phyloP scores from a whole-genome alignment of 2,797 vertebrate genomes.

The Parotocinclus haroldoi region DNA sequence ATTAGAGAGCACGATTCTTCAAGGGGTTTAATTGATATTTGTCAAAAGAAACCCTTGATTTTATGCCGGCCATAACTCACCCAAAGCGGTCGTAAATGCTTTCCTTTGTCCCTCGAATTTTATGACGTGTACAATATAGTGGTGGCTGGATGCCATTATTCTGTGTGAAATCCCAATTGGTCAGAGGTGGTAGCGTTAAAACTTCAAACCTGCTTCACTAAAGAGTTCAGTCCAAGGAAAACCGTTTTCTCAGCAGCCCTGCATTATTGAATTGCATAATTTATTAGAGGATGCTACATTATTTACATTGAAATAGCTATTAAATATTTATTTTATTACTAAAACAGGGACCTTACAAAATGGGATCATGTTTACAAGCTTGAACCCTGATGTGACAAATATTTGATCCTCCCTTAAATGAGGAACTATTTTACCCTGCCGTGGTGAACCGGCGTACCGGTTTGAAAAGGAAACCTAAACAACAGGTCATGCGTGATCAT shows the following conservation, averaged over 20 bases:
- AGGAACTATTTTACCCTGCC: not conserved
- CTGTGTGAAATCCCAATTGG: not conserved
- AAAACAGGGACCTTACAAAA: slow-evolving; percentile 6
- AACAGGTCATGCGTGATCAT: not conserved
- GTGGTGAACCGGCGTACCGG: not conserved
- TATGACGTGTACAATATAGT: not conserved
- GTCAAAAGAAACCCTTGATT: not conserved
- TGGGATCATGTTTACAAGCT: slow-evolving; percentile 2
- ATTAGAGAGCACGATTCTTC: not conserved
- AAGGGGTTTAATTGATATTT: slow-evolving; percentile 1
- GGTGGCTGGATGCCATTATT: not conserved
- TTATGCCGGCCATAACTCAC: slow-evolving; percentile 6
- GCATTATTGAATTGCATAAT: slow-evolving; percentile 19
- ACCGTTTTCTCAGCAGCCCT: not conserved
- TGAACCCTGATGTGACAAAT: not conserved
- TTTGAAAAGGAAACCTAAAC: not conserved
- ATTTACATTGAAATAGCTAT: slow-evolving; percentile 18
- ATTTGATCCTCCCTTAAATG: not conserved
- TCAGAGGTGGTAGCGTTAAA: slow-evolving; percentile 13
- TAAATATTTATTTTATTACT: slow-evolving; percentile 9
- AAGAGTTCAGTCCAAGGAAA: slow-evolving; percentile 12
- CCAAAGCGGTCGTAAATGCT: slow-evolving; percentile 1
- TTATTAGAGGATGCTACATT: slow-evolving; percentile 11
- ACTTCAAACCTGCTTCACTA: no score
- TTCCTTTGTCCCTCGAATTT: slow-evolving; percentile 2